Evolutionary conservation across 2,113 vertebrate species (phyloP), one percentile per base, ranked within the genome.

Genomic region (Cynocephalus volans): DNA sequence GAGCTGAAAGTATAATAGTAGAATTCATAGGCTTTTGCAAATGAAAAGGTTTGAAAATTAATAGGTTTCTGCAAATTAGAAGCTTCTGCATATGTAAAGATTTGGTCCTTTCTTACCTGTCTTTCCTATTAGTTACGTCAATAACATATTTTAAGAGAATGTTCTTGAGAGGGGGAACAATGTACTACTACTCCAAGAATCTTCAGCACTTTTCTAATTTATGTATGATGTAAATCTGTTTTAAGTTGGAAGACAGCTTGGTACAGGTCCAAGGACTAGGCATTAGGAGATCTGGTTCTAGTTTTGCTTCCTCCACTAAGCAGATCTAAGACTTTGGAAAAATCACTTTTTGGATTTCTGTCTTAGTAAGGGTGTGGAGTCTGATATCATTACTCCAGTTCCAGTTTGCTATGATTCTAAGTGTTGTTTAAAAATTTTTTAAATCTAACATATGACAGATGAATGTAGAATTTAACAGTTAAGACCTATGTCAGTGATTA

Each of bases 1-100:
- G 69, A 96, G 77, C 92, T 97, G 97, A 97, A 97, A 95, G 8
- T 94, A 60, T 93, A 95, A 96, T 83, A 93, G 28, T 76, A 56
- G 21, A 88, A 95, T 88, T 75, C n/a, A 33, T 50, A 90, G 50
- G 62, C 64, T 96, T 92, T 41, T 93, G 72, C 41, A 96, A 83
- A 77, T 24, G 23, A 88, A 73, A 88, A 54, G 14, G 31, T 52
- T 69, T 36, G 24, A 45, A 82, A 64, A 83, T 72, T 69, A 11
- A 45, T 28, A 64, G 52, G 23, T 45, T 62, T 64, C 24, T 69
- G 12, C 23, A 73, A 81, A 52, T 76, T 65, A 88, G 56, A 91
- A 28, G 75, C 60, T 36, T 81, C 54, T 67, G 21, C 12, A 72
- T 65, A 60, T 79, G 62, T 80, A 65, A 89, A 85, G 17, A 50